Evolutionary conservation across 2,888 invertebrate genomes (phyloP).

Genomic region (Bugula neritina): DNA sequence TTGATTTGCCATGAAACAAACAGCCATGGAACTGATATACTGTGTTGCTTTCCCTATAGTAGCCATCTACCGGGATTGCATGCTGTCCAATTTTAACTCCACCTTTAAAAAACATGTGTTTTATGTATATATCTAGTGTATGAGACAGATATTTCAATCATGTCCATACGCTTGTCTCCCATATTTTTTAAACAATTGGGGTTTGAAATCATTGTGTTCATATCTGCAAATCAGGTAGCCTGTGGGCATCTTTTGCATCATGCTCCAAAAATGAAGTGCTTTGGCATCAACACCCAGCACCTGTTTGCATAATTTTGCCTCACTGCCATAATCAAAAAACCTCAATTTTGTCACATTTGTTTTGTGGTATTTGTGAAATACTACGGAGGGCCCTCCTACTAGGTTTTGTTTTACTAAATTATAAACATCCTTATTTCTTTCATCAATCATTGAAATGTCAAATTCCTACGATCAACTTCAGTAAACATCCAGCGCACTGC

Average conservation of each 20-base stretch:
- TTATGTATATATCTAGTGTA: neutral
- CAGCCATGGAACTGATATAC: conserved; percentile 3
- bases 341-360: neutral
- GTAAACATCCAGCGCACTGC: neutral
- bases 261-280: neutral
- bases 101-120: neutral
- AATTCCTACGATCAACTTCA: neutral
- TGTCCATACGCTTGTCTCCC: neutral
- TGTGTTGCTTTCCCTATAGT: neutral
- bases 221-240: neutral
- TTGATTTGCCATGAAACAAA: neutral
- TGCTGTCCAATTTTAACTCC: neutral
- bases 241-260: neutral
- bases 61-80: neutral
- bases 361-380: neutral
- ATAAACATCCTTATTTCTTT: neutral
- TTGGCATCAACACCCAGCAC: neutral
- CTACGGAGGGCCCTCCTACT: neutral
- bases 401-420: neutral
- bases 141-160: neutral
- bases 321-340: neutral
- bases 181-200: neutral
- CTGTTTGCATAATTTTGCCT: neutral
- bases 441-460: neutral
- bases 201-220: neutral